These are phyloP conservation scores for Pyralis farinalis DNA, from an alignment of 2,888 invertebrate genomes.

Conservation along the genomic window DNA sequence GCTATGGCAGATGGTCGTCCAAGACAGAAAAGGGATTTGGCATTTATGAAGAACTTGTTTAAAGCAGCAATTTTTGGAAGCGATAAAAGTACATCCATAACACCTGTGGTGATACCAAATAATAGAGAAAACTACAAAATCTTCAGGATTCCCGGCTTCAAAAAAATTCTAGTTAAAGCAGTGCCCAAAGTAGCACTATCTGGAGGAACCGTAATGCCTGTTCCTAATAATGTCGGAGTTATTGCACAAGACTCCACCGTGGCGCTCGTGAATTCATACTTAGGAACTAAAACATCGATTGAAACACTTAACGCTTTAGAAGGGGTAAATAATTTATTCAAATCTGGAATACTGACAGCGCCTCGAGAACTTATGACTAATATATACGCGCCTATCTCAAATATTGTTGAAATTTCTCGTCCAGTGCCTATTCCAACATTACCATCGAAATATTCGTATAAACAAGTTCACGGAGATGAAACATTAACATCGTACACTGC, in stretches of 20 bases:
- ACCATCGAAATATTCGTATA: slow-evolving; percentile 31
- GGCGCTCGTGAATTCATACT: slow-evolving; percentile 26
- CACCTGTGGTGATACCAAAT: background rate
- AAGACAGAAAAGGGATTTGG: slow-evolving; percentile 29
- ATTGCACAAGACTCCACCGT: slow-evolving; percentile 14
- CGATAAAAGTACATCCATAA: slow-evolving; percentile 12
- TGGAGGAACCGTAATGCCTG: slow-evolving; percentile 14
- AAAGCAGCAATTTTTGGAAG: slow-evolving; percentile 24
- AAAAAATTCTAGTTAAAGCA: slow-evolving; percentile 32
- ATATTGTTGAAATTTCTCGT: background rate
- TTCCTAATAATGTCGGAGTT: slow-evolving; percentile 13
- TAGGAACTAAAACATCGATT: slow-evolving; percentile 28
- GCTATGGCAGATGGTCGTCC: slow-evolving; percentile 18
- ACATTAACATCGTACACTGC: slow-evolving; percentile 29
- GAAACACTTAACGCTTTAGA: slow-evolving; percentile 32
- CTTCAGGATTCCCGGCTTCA: slow-evolving; percentile 31
- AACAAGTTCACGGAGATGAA: too few relatives aligned
- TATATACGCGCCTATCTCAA: background rate
- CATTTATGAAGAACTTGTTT: slow-evolving; percentile 27
- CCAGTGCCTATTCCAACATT: slow-evolving; percentile 11
- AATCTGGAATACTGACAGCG: slow-evolving; percentile 27
- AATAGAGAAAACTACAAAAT: slow-evolving; percentile 19
- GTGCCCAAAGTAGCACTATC: slow-evolving; percentile 15
- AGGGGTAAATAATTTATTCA: slow-evolving; percentile 27
- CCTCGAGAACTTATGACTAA: slow-evolving; percentile 15